These are phyloP conservation scores for Hydrolagus colliei DNA, from an alignment of 2,797 vertebrate species.

Conservation along the genomic window DNA sequence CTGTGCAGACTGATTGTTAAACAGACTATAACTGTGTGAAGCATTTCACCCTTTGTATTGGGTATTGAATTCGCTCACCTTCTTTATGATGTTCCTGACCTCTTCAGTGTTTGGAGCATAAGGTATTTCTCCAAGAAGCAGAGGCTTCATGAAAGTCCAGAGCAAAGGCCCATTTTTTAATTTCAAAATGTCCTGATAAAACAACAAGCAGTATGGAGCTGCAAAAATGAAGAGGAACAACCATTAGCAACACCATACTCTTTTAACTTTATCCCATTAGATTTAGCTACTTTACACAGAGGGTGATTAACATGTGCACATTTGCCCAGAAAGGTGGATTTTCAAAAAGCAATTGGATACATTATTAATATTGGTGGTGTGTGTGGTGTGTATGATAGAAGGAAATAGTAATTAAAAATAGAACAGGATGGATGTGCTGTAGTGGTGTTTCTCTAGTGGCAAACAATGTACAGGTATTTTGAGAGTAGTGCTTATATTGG, in stretches of 20 bases:
- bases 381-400: no score
- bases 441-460: not conserved
- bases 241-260: not conserved
- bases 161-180: constrained; percentile 54
- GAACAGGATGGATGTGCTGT: not conserved
- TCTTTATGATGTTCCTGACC: constrained; percentile 50
- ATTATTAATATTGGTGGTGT: no score
- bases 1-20: not conserved
- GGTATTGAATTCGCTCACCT: constrained; percentile 41
- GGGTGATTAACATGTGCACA: no score
- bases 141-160: constrained; percentile 58
- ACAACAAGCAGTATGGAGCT: constrained; percentile 56
- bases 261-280: no score
- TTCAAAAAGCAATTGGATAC: no score
- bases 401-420: no score
- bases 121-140: constrained; percentile 56
- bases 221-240: constrained; percentile 12
- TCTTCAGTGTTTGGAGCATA: constrained; percentile 49
- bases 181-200: constrained; percentile 58
- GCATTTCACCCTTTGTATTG: no score
- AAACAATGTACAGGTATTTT: no score
- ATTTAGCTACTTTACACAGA: no score
- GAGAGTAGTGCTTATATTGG: no score
- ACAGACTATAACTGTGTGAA: not conserved
- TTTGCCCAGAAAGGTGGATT: no score